phyloP scores from a whole-genome alignment of 1,140 invertebrate species.

The Drosophila grimshawi region DNA sequence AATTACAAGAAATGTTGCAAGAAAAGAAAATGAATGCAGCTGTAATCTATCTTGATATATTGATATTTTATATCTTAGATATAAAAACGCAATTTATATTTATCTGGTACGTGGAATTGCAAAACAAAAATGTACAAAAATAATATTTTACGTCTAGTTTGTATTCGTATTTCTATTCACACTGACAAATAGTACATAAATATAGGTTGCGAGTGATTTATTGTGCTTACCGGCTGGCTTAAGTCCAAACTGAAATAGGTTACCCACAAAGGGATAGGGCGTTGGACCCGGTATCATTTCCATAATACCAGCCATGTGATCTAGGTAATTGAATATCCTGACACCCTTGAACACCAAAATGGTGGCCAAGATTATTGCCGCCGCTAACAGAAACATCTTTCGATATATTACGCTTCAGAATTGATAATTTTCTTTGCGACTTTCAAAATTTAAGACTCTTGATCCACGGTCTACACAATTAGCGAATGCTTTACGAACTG shows the following conservation, averaged over 20 bases:
- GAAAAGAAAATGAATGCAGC: conserved; percentile 7
- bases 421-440: neutral
- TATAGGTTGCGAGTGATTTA: conserved; percentile 44
- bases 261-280: conserved; percentile 78
- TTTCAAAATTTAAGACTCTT: neutral
- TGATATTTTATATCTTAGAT: conserved; percentile 1
- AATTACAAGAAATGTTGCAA: conserved; percentile 50
- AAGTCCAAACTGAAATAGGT: conserved; percentile 78
- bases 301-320: conserved; percentile 81
- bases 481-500: conserved; percentile 41
- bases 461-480: conserved; percentile 29
- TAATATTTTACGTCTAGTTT: conserved; percentile 3
- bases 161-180: neutral
- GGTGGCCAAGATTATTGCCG: conserved; percentile 65
- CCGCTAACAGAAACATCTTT: conserved; percentile 70
- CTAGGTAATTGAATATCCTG: conserved; percentile 74
- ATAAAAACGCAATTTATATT: conserved; percentile 6
- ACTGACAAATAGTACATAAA: conserved; percentile 63
- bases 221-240: conserved; percentile 73
- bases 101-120: conserved; percentile 27
- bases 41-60: conserved; percentile 18
- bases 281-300: conserved; percentile 82
- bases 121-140: conserved; percentile 27
- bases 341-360: conserved; percentile 75
- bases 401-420: neutral